phyloP scores from a whole-genome alignment of 2,113 vertebrate genomes.

The Rhegmatorhina hoffmannsi region DNA sequence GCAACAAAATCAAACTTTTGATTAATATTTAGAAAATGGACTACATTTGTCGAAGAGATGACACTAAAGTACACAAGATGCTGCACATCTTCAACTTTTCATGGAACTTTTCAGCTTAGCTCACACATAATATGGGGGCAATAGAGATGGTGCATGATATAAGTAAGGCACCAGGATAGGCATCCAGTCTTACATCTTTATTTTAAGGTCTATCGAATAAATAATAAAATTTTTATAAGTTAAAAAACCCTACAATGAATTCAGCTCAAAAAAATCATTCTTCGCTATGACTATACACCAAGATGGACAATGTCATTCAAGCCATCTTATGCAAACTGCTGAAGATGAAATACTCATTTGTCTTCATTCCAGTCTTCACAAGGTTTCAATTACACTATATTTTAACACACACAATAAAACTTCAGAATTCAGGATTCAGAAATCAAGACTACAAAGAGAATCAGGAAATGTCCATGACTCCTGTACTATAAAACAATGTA shows the following conservation, averaged over 20 bases:
- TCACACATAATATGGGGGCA: not conserved
- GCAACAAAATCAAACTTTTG: not conserved
- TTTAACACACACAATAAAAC: not conserved
- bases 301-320: not conserved
- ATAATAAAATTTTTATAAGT: not conserved
- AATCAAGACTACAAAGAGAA: not conserved
- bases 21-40: not conserved
- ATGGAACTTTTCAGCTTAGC: not conserved
- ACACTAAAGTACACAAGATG: not conserved
- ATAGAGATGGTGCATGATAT: not conserved
- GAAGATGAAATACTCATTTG: not conserved
- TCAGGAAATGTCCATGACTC: not conserved
- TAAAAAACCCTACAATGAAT: not conserved
- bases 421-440: not conserved
- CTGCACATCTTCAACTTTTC: not conserved
- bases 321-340: not conserved
- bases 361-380: not conserved
- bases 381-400: not conserved
- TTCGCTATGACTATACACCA: not conserved
- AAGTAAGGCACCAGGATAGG: not conserved
- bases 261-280: not conserved
- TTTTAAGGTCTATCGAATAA: not conserved
- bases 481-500: not conserved
- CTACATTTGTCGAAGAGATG: not conserved
- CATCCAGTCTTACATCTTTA: constrained; percentile 30